A percentile compares a stretch with the other conserved stretches of the same genome.
These are phyloP conservation scores for Eurytoma adleriae DNA, from an alignment of 2,888 invertebrate genomes.

Conservation along the genomic window DNA sequence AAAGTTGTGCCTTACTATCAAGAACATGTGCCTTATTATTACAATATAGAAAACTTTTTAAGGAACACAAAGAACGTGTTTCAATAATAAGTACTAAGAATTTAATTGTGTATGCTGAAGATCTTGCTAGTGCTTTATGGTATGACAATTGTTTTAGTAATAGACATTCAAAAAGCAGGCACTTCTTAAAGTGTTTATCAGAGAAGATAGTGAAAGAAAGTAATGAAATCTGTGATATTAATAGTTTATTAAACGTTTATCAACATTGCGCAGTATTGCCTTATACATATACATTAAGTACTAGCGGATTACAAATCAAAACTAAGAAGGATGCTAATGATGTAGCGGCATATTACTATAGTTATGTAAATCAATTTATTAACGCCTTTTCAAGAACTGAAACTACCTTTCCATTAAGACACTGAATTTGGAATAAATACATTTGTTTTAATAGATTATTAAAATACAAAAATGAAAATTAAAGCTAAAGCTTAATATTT, in stretches of 20 bases:
- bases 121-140: conserved; percentile 66
- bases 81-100: conserved; percentile 55
- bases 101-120: conserved; percentile 62
- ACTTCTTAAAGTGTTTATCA: conserved; percentile 63
- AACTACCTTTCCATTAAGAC: too few relatives aligned
- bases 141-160: conserved; percentile 61
- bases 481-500: too few relatives aligned
- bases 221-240: conserved; percentile 58
- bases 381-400: conserved; percentile 22
- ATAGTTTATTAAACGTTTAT: conserved; percentile 63
- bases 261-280: conserved; percentile 69
- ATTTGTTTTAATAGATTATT: too few relatives aligned
- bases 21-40: conserved; percentile 68
- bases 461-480: too few relatives aligned
- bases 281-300: conserved; percentile 61
- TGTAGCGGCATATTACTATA: conserved; percentile 43
- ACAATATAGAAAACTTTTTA: conserved; percentile 60
- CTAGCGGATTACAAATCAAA: conserved; percentile 60
- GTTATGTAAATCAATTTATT: conserved; percentile 40
- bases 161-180: conserved; percentile 51
- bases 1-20: conserved; percentile 65
- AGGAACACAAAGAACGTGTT: conserved; percentile 42
- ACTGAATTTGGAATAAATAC: too few relatives aligned
- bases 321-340: conserved; percentile 60
- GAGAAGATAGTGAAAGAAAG: conserved; percentile 55